Evolutionary conservation across 2,797 vertebrate genomes (phyloP).

Genomic region (Sternarchorhynchus goeldii): DNA sequence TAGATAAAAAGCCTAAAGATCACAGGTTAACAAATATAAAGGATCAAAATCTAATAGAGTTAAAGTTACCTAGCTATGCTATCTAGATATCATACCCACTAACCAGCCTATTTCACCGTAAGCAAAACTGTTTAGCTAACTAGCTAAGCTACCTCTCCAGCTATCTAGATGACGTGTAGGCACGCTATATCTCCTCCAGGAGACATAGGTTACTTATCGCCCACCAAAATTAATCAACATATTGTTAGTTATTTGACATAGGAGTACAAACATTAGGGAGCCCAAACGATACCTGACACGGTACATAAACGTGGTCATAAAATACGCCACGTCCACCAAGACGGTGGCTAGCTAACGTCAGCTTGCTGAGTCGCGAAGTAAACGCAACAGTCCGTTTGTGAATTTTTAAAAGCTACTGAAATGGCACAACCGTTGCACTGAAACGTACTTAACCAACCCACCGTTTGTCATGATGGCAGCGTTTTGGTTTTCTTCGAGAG

Average conservation of each 20-base stretch:
- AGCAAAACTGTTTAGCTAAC: no score
- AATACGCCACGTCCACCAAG: conserved; percentile 67
- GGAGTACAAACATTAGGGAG: no score
- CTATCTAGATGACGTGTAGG: background rate
- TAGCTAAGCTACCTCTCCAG: background rate
- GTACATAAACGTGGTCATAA: background rate
- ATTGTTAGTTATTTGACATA: no score
- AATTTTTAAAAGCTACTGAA: background rate
- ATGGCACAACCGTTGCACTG: background rate
- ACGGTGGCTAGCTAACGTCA: background rate
- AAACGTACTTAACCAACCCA: conserved; percentile 54
- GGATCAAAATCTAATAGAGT: no score
- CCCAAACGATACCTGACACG: background rate
- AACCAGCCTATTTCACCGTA: no score
- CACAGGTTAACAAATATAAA: no score
- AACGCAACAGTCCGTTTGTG: background rate
- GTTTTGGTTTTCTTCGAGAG: conserved; percentile 48
- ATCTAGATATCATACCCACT: no score
- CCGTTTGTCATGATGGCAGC: conserved; percentile 78
- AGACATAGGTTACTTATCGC: no score
- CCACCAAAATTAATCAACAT: no score
- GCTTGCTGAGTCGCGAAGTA: conserved; percentile 42
- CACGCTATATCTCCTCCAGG: background rate
- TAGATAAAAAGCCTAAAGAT: no score
- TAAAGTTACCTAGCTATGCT: no score